phyloP scores from a whole-genome alignment of 37 sponge, comb jelly and placozoan species.

The Theonella swinhoei region DNA sequence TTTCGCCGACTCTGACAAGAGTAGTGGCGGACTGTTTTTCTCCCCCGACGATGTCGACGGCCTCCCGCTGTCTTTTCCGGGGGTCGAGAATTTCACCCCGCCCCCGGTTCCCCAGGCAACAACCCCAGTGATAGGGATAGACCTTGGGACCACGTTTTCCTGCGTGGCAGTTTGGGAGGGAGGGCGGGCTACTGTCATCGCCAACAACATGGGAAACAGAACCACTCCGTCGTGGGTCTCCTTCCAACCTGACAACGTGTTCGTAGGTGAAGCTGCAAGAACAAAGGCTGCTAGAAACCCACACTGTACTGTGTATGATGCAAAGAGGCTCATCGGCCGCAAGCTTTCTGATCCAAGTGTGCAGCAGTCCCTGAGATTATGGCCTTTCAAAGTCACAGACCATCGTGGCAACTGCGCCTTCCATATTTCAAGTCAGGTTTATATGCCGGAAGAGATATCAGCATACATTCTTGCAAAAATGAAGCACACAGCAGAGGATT shows the following conservation, averaged over 20 bases:
- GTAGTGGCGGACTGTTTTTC: not conserved
- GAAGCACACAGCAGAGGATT: slow-evolving; percentile 94
- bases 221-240: slow-evolving; percentile 97
- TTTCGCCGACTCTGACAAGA: no score
- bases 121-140: slow-evolving; percentile 78
- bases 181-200: slow-evolving; percentile 68
- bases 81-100: no score
- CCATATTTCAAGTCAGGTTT: slow-evolving; percentile 30
- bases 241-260: slow-evolving; percentile 62
- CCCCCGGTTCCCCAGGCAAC: not conserved
- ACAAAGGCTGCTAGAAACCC: slow-evolving; percentile 75
- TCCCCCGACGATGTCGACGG: not conserved
- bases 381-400: slow-evolving; percentile 77
- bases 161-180: slow-evolving; percentile 93
- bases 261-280: slow-evolving; percentile 90
- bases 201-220: slow-evolving; percentile 89
- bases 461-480: slow-evolving; percentile 90
- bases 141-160: slow-evolving; percentile 95
- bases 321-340: slow-evolving; percentile 92
- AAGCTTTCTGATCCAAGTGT: slow-evolving; percentile 59
- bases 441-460: slow-evolving; percentile 89
- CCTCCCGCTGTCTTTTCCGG: not conserved
- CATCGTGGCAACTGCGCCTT: slow-evolving; percentile 74
- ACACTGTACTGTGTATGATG: slow-evolving; percentile 75
- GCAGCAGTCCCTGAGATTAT: slow-evolving; percentile 59